phyloP scores from a whole-genome alignment of 1,140 invertebrate species.

The Oncopeltus fasciatus region DNA sequence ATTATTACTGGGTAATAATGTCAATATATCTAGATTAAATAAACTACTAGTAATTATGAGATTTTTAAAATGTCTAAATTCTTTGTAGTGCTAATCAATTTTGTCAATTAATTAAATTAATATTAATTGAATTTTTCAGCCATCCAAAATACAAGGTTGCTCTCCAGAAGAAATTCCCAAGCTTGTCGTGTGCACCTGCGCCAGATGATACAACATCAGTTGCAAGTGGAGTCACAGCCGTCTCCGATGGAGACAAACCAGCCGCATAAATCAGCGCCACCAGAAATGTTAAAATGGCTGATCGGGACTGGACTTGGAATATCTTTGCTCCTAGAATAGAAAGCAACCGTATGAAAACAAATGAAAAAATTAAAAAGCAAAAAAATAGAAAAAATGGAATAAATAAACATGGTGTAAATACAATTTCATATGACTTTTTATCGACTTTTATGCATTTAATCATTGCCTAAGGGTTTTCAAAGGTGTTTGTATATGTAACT shows the following conservation, averaged over 20 bases:
- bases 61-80: too few relatives aligned
- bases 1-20: too few relatives aligned
- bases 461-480: too few relatives aligned
- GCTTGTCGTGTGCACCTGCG: conserved; percentile 22
- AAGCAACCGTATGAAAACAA: neutral
- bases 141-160: conserved; percentile 63
- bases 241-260: conserved; percentile 20
- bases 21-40: too few relatives aligned
- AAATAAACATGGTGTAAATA: too few relatives aligned
- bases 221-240: conserved; percentile 20
- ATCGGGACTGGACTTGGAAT: neutral
- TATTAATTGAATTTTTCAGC: conserved; percentile 31
- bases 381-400: neutral
- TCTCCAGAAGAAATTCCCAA: conserved; percentile 52
- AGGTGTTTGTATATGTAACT: too few relatives aligned
- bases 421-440: too few relatives aligned
- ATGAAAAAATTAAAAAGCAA: neutral
- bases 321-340: neutral
- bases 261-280: conserved; percentile 14
- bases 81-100: too few relatives aligned
- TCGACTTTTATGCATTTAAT: too few relatives aligned
- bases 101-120: too few relatives aligned
- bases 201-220: conserved; percentile 13
- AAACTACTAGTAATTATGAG: too few relatives aligned
- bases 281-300: neutral